These are phyloP conservation scores for Periphyllus acericola DNA, from an alignment of 2,888 invertebrate species.

Conservation along the genomic window DNA sequence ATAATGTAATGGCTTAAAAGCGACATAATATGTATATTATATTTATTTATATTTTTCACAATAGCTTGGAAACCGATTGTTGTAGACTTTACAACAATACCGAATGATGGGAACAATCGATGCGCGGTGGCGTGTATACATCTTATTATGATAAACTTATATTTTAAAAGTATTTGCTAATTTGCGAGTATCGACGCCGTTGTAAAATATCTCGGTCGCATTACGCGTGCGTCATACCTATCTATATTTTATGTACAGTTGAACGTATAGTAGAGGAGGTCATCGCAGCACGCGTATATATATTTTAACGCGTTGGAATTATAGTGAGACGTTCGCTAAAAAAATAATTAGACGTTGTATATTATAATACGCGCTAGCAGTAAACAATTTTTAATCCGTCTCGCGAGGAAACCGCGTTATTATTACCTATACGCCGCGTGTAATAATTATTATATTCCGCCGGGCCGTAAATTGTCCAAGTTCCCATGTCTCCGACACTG, in stretches of 20 bases:
- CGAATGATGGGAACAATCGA: not conserved
- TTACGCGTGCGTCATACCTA: not conserved
- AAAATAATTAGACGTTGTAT: too few species aligned
- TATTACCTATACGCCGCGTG: too few species aligned
- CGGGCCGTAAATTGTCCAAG: too few species aligned
- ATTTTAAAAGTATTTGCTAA: slow-evolving; percentile 3
- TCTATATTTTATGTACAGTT: not conserved
- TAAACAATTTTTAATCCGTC: too few species aligned
- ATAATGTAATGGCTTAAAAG: slow-evolving; percentile 2
- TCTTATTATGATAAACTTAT: not conserved
- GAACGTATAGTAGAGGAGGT: too few species aligned
- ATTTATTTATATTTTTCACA: not conserved
- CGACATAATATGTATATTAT: not conserved
- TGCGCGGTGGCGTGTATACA: not conserved
- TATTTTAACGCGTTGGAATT: too few species aligned
- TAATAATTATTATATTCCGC: too few species aligned
- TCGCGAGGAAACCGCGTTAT: too few species aligned
- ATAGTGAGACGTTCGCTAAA: too few species aligned
- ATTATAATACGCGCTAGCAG: too few species aligned
- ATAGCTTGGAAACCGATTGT: not conserved
- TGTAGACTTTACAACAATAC: not conserved
- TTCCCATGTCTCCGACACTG: not conserved
- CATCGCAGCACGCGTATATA: too few species aligned
- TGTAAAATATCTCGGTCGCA: not conserved
- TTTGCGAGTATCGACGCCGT: not conserved